Conservation (phyloP, 2,888 invertebrate species). For the Apocheima hispidaria region DNA sequence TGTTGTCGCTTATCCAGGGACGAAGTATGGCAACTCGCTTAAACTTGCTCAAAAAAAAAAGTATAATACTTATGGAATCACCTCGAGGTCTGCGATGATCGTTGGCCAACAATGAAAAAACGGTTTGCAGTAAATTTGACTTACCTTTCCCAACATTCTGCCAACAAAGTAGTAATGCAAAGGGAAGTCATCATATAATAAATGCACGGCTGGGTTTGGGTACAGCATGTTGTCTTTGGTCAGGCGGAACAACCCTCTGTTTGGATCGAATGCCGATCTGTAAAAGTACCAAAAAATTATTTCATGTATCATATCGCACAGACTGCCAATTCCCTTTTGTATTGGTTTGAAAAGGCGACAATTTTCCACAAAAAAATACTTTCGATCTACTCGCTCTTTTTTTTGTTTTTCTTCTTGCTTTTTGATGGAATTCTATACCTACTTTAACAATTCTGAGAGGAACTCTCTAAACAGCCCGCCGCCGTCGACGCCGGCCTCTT, state of each 20-base stretch:
- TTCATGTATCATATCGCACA: neutral
- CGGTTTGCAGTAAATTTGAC: neutral
- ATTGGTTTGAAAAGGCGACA: too few species aligned
- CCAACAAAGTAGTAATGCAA: constrained; percentile 98
- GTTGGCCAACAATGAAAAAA: neutral
- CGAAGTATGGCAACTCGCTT: too few species aligned
- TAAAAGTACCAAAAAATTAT: constrained; percentile 32
- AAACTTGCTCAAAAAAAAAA: too few species aligned
- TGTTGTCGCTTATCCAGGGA: too few species aligned
- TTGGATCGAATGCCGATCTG: constrained; percentile 97
- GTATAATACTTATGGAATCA: too few species aligned
- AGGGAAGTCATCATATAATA: constrained; percentile 93
- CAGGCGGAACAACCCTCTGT: constrained; percentile 95
- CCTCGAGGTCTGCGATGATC: too few species aligned
- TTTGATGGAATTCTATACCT: constrained; percentile 44
- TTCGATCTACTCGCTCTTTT: neutral
- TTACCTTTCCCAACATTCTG: constrained; percentile 95
- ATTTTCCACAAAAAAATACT: too few species aligned
- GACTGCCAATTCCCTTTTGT: too few species aligned
- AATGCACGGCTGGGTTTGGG: constrained; percentile 96
- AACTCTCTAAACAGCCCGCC: constrained; percentile 99
- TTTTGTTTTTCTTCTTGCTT: neutral
- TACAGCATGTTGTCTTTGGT: constrained; percentile 97
- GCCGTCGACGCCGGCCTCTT: constrained; percentile 99
- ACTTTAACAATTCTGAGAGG: constrained; percentile 95